Evolutionary conservation across 1,140 invertebrate genomes (phyloP), one percentile per base, ranked within the genome.

Genomic region (Diorhabda carinulata): DNA sequence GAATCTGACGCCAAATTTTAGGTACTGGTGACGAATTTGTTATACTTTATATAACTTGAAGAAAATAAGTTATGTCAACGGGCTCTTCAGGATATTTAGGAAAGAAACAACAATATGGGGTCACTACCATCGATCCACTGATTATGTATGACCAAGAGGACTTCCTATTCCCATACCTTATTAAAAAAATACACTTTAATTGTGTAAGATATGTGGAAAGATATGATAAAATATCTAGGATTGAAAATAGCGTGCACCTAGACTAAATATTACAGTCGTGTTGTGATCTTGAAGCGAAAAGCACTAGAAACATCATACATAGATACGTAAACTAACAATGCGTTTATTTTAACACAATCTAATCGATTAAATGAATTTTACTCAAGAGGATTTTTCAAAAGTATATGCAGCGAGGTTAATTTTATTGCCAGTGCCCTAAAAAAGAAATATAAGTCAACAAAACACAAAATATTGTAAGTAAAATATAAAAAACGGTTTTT

Each of bases 201-300:
- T 25, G 25, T 25, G 25, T 59, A 43, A 40, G 62, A 74, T 73
- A 70, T 70, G 68, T 64, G 25, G 44, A 8, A 25, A 69, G 71
- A 74, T 74, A 73, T 74, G 73, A 59, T 63, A 71, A 70, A 70
- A 65, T 61, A 64, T 69, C 47, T 61, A 66, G 65, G 63, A 68
- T 44, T 72, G 60, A 59, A 72, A 76, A 69, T 59, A 75, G 74
- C 72, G 71, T 77, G 73, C 72, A 44, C 70, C 75, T 76, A 74
- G 70, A 69, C 63, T 70, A 73, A 74, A 71, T 74, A 64, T 52
- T 52, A 73, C 67, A 76, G 75, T 77, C 75, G 75, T 77, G 75
- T 77, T 77, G 75, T 77, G 75, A 75, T 71, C 61, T 67, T 66
- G 70, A 43, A 77, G 73, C 73, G 71, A 76, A 74, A 76, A 73